Percentiles rank a stretch among this genome's conserved stretches.
phyloP scores from a whole-genome alignment of 92 coral and sea anemone species.

The Umimayanthus chanpuru region DNA sequence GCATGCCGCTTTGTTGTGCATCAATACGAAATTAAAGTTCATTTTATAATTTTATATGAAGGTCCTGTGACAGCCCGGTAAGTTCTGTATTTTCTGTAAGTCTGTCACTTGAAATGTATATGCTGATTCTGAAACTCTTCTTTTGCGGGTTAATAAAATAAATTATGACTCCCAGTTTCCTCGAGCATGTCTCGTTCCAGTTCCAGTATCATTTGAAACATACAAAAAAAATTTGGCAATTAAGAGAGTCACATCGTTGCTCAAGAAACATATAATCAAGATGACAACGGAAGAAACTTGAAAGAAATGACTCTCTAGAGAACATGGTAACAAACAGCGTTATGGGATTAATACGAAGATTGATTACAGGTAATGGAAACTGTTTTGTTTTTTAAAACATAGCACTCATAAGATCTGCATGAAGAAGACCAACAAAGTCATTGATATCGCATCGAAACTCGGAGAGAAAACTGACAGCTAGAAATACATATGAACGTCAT shows the following conservation, averaged over 20 bases:
- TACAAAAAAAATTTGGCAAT: slow-evolving; percentile 13
- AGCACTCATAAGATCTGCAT: background rate
- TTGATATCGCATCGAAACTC: background rate
- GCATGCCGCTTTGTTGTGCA: slow-evolving; percentile 8
- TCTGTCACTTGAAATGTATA: no score
- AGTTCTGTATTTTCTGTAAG: no score
- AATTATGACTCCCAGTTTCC: no score
- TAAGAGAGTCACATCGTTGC: slow-evolving; percentile 14
- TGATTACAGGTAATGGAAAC: background rate
- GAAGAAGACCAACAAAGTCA: slow-evolving; percentile 8
- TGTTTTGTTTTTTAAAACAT: background rate
- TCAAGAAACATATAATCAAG: slow-evolving; percentile 2
- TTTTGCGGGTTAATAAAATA: no score
- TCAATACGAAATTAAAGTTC: no score
- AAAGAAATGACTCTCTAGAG: background rate
- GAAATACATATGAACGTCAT: slow-evolving; percentile 6
- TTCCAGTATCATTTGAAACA: slow-evolving; percentile 10
- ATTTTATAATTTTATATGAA: no score
- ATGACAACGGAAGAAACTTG: background rate
- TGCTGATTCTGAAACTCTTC: no score
- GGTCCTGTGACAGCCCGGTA: no score
- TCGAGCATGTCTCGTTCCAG: background rate
- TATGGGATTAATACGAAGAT: background rate
- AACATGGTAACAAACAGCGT: background rate
- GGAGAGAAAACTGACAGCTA: background rate